Conservation (phyloP, 2,888 invertebrate species). For the Parnassius apollo region DNA sequence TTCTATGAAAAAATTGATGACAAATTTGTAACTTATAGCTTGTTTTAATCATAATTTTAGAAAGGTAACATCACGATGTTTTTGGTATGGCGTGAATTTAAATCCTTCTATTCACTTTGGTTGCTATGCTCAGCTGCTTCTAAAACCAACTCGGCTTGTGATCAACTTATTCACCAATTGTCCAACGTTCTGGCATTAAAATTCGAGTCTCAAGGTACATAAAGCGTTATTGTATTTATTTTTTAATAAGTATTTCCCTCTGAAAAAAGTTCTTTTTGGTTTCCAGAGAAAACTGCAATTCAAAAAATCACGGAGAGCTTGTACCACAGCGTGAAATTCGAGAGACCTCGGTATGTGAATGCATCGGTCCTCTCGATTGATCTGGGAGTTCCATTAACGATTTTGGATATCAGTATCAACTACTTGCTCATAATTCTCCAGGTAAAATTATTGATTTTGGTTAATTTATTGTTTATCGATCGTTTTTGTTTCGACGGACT, state of each 20-base stretch:
- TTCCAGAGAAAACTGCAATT: slow-evolving; percentile 39
- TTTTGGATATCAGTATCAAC: slow-evolving; percentile 57
- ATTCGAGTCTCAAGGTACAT: slow-evolving; percentile 23
- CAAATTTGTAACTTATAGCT: too few relatives aligned
- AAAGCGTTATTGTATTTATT: not conserved
- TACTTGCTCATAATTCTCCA: slow-evolving; percentile 62
- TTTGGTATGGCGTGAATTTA: slow-evolving; percentile 51
- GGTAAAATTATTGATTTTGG: slow-evolving; percentile 37
- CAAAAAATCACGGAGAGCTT: slow-evolving; percentile 41
- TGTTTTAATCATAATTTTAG: slow-evolving; percentile 34
- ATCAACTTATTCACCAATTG: slow-evolving; percentile 39
- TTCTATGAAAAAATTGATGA: too few relatives aligned
- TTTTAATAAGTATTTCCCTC: not conserved
- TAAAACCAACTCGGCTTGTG: slow-evolving; percentile 41
- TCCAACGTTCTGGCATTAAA: slow-evolving; percentile 43
- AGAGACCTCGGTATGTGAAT: slow-evolving; percentile 48
- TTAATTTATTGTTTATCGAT: too few relatives aligned
- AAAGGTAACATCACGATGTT: slow-evolving; percentile 33
- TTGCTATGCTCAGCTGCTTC: slow-evolving; percentile 44
- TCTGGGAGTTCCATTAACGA: slow-evolving; percentile 45
- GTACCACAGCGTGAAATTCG: slow-evolving; percentile 37
- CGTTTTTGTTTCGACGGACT: too few relatives aligned
- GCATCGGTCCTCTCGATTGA: slow-evolving; percentile 44
- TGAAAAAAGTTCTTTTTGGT: not conserved
- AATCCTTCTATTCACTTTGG: slow-evolving; percentile 48